These are phyloP conservation scores for Bubo scandiacus DNA, from an alignment of 2,113 vertebrate genomes.

Conservation along the genomic window DNA sequence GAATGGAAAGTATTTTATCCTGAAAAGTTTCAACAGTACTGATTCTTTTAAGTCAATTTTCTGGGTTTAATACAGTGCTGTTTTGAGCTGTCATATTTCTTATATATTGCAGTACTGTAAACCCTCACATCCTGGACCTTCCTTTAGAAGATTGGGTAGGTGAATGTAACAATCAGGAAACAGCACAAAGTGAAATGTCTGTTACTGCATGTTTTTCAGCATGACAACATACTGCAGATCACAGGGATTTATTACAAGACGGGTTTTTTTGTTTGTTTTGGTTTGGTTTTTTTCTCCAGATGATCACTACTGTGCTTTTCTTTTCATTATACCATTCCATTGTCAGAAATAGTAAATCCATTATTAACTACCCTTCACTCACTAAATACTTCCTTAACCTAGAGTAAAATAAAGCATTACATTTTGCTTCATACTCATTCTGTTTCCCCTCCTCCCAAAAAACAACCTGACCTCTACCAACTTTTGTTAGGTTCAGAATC, in stretches of 20 bases:
- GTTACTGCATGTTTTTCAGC: neutral
- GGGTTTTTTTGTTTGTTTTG: fast-evolving
- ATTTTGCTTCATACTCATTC: neutral
- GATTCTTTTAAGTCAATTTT: slow-evolving; percentile 39
- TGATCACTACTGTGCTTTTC: neutral
- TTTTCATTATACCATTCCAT: neutral
- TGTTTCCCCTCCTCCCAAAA: neutral
- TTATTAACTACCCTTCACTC: neutral
- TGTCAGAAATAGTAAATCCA: neutral
- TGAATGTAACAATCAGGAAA: neutral
- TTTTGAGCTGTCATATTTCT: neutral
- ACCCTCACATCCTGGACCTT: neutral
- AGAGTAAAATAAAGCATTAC: neutral
- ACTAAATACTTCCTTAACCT: neutral
- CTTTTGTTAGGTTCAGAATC: neutral
- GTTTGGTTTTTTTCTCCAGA: neutral
- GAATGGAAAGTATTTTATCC: neutral
- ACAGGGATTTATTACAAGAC: neutral
- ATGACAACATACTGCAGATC: neutral
- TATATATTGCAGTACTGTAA: slow-evolving; percentile 12
- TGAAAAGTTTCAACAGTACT: neutral
- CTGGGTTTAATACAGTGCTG: slow-evolving; percentile 9
- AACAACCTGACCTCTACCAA: neutral
- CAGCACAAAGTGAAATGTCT: neutral
- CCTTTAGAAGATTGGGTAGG: neutral